Base-by-base conservation (phyloP, 2,113 vertebrate species). In the Romanogobio albipinnatus region DNA sequence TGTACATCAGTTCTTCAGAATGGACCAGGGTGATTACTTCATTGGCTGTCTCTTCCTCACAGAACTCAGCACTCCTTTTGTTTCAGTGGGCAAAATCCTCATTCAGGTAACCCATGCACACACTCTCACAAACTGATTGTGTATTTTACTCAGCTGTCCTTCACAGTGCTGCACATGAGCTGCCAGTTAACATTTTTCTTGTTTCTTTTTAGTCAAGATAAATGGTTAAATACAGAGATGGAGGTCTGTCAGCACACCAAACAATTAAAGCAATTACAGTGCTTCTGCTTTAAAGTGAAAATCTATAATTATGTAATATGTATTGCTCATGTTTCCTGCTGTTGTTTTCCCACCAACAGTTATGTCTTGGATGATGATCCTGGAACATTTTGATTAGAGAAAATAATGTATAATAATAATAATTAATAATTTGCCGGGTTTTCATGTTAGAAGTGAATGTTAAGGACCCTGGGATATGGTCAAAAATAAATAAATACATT, bases 1-100 rank as follows among this genome's bases (percentile, higher is more conserved):
- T 49, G 29, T 71, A 10, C 66, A 24, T 82, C 94, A 99, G 98
- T 96, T 95, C 86, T 94, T 96, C 87, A 95, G 98, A 87, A 95
- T 95, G 76, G 95, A 96, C 26, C 95, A 96, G 84, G 98, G 98
- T 1, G 98, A 99, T 88, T 99, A 97, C 94, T 99, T 98, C 2
- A 95, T 99, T 1, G 98, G 98, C 90, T 99, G 97, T 90, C 95
- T 99, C 91, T 98, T 97, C 91, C 95, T 92, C 2, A 98, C 98
- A 19, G 98, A 99, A 94, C 92, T 99, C 93, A 99, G 98, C 94
- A 99, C 98, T 0, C 98, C 98, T 2, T 99, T 99, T 2, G 97
- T 99, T n/a, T 99, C 97, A 0, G 91, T 99, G 91, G 98, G 97
- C 90, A 99, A 97, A 93, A 95, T 99, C 89, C 95, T 99, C 85